Conservation (phyloP, 2,113 vertebrate genomes). For the Lepisosteus oculatus region DNA sequence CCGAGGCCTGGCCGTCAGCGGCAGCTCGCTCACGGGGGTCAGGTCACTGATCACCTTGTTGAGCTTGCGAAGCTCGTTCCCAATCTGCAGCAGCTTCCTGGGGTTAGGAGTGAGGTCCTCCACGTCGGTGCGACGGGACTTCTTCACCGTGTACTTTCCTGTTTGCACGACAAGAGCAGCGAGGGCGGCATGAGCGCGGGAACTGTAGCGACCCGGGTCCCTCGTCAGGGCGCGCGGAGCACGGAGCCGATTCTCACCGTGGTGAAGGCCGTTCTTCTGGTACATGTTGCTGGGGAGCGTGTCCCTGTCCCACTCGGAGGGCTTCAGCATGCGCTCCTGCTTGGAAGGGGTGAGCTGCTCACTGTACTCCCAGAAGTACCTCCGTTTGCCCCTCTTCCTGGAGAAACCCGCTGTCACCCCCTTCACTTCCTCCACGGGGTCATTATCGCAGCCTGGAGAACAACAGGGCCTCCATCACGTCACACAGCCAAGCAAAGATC, state of each 20-base stretch:
- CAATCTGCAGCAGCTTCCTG: conserved; percentile 92
- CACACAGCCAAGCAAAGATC: no score
- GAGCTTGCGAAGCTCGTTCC: conserved; percentile 89
- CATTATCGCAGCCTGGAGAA: conserved; percentile 85
- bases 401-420: conserved; percentile 85
- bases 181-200: no score
- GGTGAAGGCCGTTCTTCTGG: conserved; percentile 92
- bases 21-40: conserved; percentile 94
- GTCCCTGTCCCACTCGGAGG: conserved; percentile 91
- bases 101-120: conserved; percentile 97
- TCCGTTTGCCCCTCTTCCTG: conserved; percentile 89
- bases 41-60: conserved; percentile 98
- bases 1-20: conserved; percentile 87
- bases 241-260: conserved; percentile 60
- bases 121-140: conserved; percentile 93
- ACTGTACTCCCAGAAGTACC: conserved; percentile 98
- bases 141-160: conserved; percentile 96
- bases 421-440: conserved; percentile 88
- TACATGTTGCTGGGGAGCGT: conserved; percentile 97
- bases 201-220: neutral
- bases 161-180: conserved; percentile 14
- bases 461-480: no score
- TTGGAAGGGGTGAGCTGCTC: conserved; percentile 89
- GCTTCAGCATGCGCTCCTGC: conserved; percentile 90
- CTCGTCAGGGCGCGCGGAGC: neutral